Evolutionary conservation across 2,797 vertebrate species (phyloP), one percentile per base, ranked within the genome.

Genomic region (Crocidura indochinensis): DNA sequence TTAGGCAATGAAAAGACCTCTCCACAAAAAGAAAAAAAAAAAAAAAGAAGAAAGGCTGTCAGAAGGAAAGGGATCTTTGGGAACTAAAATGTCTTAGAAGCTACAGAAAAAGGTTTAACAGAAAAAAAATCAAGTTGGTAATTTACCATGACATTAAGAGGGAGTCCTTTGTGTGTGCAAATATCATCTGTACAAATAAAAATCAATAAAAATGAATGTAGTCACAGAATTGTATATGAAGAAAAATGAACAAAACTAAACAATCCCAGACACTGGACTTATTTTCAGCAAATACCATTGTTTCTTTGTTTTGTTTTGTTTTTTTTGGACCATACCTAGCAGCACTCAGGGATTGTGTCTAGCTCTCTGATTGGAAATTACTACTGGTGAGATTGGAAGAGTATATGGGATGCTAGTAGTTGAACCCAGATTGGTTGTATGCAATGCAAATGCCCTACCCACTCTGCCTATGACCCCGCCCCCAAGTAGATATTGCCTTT

Each of bases 1-100:
- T 95, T 15, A 46, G 85, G 77, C 79, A 93, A 91, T 78, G 73
- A 77, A 93, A 91, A 75, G 73, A 77, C 68, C 44, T 88, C 15
- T 51, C 46, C 17, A 46, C 60, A 26, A 82, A 91, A 84, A 85
- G 73, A 87, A 80, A 81, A 44, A 56, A 56, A 38, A 38, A 38
- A 38, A 38, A 38, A 38, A 38, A 38, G 5, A 38, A 38, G 5
- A 5, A 38, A 38, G 5, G 38, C n/a, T 64, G 51, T 60, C 38
- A 53, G 27, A 60, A 51, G 26, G 51, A 85, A 87, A 85, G 19
- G 26, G 77, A 71, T 72, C 27, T 17, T 67, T 64, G 83, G 68
- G 76, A 83, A 93, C 86, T 46, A 60, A 92, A 89, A 68, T 47
- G 0, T 51, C 27, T 44, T 44, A 86, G 80, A 90, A 84, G 91